Evolutionary conservation across 2,888 invertebrate genomes (phyloP), one percentile per base, ranked within the genome.

Genomic region (Chirona hameri): DNA sequence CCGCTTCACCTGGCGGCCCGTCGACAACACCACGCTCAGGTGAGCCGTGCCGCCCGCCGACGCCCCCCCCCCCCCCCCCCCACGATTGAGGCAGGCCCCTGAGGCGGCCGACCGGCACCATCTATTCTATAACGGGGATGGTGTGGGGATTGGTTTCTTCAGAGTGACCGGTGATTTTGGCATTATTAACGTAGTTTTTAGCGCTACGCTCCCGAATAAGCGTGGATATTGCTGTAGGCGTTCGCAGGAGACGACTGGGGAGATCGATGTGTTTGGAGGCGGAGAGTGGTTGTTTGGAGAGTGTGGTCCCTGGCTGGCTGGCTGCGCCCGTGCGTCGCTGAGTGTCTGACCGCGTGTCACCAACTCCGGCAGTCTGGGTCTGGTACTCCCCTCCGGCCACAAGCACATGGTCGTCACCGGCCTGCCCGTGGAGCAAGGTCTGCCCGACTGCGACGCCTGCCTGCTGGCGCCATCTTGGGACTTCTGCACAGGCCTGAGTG

Each of bases 401-500:
- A 18, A 14, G 7, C 15, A 76, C 76, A 21, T 76, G 39, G 76
- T 76, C 21, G 76, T 39, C 7, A 15, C 21, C 27, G 76, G 39
- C 31, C 76, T 39, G 76, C 9, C 31, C 29, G 72, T 39, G 27
- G 21, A 4, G 1, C 31, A 5, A 0, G 76, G 39, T 10, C 39
- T 76, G 76, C 76, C 31, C 31, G 31, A 21, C 31, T 76, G 76
- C 39, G 39, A 31, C 21, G 76, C 18, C 39, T 76, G 76, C 24
- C 76, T 76, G 24, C 21, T 76, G 76, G 76, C 76, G 39, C 76
- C 76, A 31, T 76, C 76, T 39, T 76, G 76, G 76, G 39, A 76
- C 3, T 39, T 15, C 39, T 76, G 76, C 24, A 18, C 76, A 39
- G 39, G 27, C 76, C 15, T 76, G 27, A 76, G 31, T 39, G 76